Evolutionary conservation across 2,113 vertebrate species (phyloP).

Genomic region (Zosterops pallidus): DNA sequence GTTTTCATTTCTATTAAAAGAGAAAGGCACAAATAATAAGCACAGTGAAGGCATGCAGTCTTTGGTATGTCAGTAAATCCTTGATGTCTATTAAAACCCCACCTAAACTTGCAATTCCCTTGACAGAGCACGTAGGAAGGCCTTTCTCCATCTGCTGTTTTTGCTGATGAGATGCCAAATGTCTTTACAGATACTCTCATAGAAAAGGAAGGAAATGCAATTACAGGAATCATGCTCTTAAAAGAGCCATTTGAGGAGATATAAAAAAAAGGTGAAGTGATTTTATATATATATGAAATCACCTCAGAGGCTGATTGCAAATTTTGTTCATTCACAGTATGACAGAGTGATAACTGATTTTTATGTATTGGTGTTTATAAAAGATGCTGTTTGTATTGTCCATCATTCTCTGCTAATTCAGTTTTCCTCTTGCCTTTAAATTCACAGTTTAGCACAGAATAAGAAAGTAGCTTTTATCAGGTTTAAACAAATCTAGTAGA

Average conservation of each 20-base stretch:
- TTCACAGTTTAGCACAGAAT: background rate
- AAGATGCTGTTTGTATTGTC: background rate
- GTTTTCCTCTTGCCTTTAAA: background rate
- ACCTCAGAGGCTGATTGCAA: conserved; percentile 44
- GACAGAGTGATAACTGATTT: conserved; percentile 37
- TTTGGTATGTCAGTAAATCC: conserved; percentile 72
- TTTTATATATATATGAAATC: conserved; percentile 47
- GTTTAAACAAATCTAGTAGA: background rate
- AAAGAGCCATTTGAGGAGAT: conserved; percentile 46
- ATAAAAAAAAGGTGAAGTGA: conserved; percentile 45
- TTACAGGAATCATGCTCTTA: conserved; percentile 64
- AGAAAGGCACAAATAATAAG: conserved; percentile 70
- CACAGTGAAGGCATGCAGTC: conserved; percentile 65
- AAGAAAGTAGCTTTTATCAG: background rate
- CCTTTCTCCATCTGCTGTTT: conserved; percentile 76
- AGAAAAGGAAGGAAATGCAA: conserved; percentile 67
- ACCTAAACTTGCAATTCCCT: conserved; percentile 75
- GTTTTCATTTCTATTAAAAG: conserved; percentile 78
- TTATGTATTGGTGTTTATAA: conserved; percentile 38
- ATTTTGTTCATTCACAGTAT: conserved; percentile 43
- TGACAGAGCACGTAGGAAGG: conserved; percentile 69
- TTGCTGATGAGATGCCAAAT: conserved; percentile 79
- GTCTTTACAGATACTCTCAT: conserved; percentile 68
- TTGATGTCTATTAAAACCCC: conserved; percentile 74
- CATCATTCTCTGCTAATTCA: background rate